A percentile compares a stretch with the other conserved stretches of the same genome.
Evolutionary conservation across 2,113 vertebrate genomes (phyloP).

Genomic region (Osmerus eperlanus): DNA sequence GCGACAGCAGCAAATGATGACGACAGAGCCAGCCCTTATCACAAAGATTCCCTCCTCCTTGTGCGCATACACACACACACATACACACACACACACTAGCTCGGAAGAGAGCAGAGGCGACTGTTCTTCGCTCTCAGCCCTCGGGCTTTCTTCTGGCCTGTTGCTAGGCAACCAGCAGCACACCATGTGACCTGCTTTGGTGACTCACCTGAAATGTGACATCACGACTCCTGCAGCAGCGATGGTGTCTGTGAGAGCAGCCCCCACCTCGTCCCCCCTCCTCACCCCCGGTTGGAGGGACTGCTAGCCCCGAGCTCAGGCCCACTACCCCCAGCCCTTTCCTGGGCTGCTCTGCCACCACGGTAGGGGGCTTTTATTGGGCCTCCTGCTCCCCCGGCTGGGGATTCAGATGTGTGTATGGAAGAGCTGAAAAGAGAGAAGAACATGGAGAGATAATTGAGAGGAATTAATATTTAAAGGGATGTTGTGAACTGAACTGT

Average conservation of each 20-base stretch:
- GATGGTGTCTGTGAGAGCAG: slow-evolving; percentile 38
- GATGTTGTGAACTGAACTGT: no score
- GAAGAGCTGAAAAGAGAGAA: no score
- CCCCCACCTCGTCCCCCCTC: neutral
- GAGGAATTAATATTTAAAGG: no score
- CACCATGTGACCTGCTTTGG: slow-evolving; percentile 66
- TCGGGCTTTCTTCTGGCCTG: slow-evolving; percentile 69
- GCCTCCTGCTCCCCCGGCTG: neutral
- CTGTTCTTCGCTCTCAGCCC: slow-evolving; percentile 57
- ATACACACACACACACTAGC: slow-evolving; percentile 22
- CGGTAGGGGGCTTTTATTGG: neutral
- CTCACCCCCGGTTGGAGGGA: neutral
- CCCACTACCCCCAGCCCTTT: neutral
- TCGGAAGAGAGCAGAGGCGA: slow-evolving; percentile 10
- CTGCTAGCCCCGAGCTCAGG: neutral
- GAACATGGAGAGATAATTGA: no score
- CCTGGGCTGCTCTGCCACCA: neutral
- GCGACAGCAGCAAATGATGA: slow-evolving; percentile 60
- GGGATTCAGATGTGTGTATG: no score
- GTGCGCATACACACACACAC: slow-evolving; percentile 23
- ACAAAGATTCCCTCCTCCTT: slow-evolving; percentile 39
- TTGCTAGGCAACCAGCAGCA: slow-evolving; percentile 74
- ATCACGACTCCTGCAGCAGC: slow-evolving; percentile 65
- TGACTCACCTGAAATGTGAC: slow-evolving; percentile 81
- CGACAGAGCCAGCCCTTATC: slow-evolving; percentile 62